Percentiles rank a stretch among this genome's conserved stretches.
These are phyloP conservation scores for Scalopus aquaticus DNA, from an alignment of 2,113 vertebrate genomes.

Conservation along the genomic window DNA sequence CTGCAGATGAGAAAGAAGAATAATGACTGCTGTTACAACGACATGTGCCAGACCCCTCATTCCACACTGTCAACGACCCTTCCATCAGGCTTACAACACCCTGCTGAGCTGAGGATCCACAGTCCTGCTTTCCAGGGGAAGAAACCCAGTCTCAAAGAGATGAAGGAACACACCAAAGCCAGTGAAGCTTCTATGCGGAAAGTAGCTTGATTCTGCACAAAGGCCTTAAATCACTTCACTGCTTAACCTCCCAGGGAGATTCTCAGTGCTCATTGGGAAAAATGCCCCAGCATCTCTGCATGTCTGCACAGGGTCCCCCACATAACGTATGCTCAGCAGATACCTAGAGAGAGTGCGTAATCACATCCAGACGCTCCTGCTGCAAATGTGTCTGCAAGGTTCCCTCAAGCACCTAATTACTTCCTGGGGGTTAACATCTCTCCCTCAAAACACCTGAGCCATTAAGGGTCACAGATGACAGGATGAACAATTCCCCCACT, in stretches of 20 bases:
- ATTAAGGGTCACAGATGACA: not conserved
- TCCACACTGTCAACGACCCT: not conserved
- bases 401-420: not conserved
- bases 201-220: not conserved
- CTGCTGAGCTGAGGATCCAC: not conserved
- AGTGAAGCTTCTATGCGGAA: not conserved
- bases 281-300: not conserved
- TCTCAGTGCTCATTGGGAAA: accelerated
- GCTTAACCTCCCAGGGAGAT: not conserved
- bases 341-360: too few species aligned
- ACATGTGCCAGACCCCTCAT: not conserved
- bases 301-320: too few species aligned
- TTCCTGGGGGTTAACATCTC: not conserved
- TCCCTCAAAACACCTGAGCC: not conserved
- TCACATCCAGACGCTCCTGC: accelerated
- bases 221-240: not conserved
- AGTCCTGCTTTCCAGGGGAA: not conserved
- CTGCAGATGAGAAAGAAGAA: not conserved
- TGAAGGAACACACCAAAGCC: accelerated
- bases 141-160: not conserved
- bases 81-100: too few species aligned
- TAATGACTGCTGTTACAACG: not conserved
- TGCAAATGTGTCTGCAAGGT: not conserved
- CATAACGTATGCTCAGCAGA: accelerated
- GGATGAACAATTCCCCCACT: not conserved